Evolutionary conservation across 2,888 invertebrate species (phyloP).

Genomic region (Pristionchus maxplancki): DNA sequence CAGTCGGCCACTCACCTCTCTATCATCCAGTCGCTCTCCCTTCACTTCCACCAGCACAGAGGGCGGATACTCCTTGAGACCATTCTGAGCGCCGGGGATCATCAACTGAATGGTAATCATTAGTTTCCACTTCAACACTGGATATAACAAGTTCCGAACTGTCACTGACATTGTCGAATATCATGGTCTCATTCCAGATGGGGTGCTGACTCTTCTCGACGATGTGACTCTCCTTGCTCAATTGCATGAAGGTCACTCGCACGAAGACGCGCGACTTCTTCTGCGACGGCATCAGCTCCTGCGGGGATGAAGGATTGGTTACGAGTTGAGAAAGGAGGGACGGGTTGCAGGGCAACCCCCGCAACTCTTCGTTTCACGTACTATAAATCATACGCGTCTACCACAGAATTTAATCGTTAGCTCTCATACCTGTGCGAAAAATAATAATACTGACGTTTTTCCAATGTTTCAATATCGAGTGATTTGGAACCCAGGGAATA

Average conservation of each 20-base stretch:
- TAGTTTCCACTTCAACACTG: no score
- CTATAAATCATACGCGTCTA: no score
- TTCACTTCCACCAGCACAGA: constrained; percentile 69
- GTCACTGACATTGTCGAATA: constrained; percentile 63
- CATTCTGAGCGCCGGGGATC: constrained; percentile 66
- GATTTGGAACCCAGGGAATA: no score
- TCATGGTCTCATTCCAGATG: constrained; percentile 74
- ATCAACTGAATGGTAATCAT: constrained; percentile 63
- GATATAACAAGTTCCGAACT: no score
- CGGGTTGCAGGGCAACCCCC: neutral
- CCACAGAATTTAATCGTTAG: no score
- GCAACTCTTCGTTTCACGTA: no score
- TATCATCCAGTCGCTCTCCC: constrained; percentile 67
- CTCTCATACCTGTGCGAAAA: no score
- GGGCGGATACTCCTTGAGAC: constrained; percentile 67
- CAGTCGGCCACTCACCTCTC: constrained; percentile 54
- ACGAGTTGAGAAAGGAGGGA: neutral
- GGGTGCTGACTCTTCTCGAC: constrained; percentile 73
- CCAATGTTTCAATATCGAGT: no score
- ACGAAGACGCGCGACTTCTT: constrained; percentile 66
- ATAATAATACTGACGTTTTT: no score
- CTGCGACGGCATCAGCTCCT: constrained; percentile 64
- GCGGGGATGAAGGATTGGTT: neutral
- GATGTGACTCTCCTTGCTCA: constrained; percentile 66
- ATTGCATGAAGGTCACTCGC: constrained; percentile 68